Evolutionary conservation across 2,113 vertebrate genomes (phyloP), one percentile per base, ranked within the genome.

Genomic region (Seriola dumerili): DNA sequence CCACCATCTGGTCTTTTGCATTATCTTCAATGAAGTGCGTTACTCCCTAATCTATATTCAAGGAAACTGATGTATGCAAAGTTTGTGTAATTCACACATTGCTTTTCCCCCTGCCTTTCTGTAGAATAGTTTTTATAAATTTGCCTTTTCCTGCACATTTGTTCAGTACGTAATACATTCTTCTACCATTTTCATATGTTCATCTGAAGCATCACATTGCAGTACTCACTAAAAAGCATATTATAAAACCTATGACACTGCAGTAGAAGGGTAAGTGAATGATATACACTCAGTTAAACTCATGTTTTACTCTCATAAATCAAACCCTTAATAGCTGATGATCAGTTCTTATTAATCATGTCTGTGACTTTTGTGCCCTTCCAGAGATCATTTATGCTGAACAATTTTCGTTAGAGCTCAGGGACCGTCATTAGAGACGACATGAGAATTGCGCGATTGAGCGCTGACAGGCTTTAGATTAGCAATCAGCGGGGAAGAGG

Each of bases 401-500:
- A 19, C 57, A 38, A 25, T 72, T 75, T 52, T 78, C 11, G 29
- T 73, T 48, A 3, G 46, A 70, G 71, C 66, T 73, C 50, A 50
- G 64, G n/a, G 40, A 42, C 32, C 13, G 2, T 81, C 66, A 84
- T 86, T 89, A 84, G 29, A 48, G 40, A 42, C 58, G 32, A 40
- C 29, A 21, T 58, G 29, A 76, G 65, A 65, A 29, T 12, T 68
- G 46, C 25, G 58, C 29, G 29, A 29, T 29, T 6, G 13, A 42
- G 67, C 3, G 2, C 57, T 76, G 68, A 54, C 34, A 77, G 40
- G 23, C 55, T 23, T n/a, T n/a, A 85, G 76, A 88, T 87, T 83
- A 79, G 11, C 46, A 87, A 83, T 86, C 69, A 79, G 36, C 11
- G 42, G 50, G 50, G n/a, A 63, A 64, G 72, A 87, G 67, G 57